Base-by-base conservation (phyloP, 64 coral and sea anemone genomes). In the Montipora foliosa region DNA sequence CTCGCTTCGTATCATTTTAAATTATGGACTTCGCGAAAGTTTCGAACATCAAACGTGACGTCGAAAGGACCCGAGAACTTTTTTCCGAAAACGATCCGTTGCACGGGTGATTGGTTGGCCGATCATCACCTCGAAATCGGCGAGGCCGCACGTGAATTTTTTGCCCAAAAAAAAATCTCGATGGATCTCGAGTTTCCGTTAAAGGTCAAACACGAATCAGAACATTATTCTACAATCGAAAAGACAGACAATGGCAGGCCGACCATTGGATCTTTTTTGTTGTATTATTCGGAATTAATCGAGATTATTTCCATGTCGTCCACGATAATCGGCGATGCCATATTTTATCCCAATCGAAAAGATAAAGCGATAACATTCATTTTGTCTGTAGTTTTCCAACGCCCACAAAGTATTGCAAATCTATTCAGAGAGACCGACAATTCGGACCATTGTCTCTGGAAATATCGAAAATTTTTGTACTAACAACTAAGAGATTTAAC, bases 21-120 rank as follows among this genome's bases (percentile, higher is more conserved):
- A 37, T 37, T 0, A 37, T 37, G 1, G 1, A 2, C 0, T 37
- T 37, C 1, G 37, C 2, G 29, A 37, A 37, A 37, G 37, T 37
- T 37, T 37, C 1, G 0, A 37, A 0, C 1, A 37, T 37, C 37
- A 37, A 0, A 37, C 37, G 37, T 0, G 37, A 2, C 0, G 37
- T 37, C 2, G 37, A 37, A 37, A 37, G 0, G 2, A 76, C 21
- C 24, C 1, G 0, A 12, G 1, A 37, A 76, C 11, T 76, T 10
- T 9, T 45, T 76, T 76, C 74, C 74, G 11, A 45, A 10, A 4
- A 24, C 6, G 4, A 76, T 76, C 74, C 10, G 5, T 10, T 45
- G 24, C 25, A 44, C 74, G 6, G 74, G 74, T 8, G 74, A 76
- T 12, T 76, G 74, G 74, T 14, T 76, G 37, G 74, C 74, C 2